Conservation (phyloP, 53 echinoderm and acorn worm species). For the Arbacia lixula region DNA sequence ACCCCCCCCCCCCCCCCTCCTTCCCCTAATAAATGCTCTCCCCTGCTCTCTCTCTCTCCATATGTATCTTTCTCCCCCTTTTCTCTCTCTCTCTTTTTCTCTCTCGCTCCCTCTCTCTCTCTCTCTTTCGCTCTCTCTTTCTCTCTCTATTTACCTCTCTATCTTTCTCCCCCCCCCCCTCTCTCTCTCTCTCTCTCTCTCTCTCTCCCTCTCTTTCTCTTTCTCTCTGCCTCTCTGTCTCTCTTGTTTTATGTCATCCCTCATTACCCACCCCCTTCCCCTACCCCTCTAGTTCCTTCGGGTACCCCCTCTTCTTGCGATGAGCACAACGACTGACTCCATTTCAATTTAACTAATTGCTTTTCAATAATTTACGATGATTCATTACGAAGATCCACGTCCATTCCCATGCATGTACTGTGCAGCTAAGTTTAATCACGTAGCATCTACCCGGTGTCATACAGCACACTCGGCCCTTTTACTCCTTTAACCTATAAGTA, state of each 20-base stretch:
- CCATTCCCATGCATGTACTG: too few relatives aligned
- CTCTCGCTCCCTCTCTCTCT: background rate
- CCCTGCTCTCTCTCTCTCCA: background rate
- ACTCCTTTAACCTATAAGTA: too few relatives aligned
- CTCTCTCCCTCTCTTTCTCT: background rate
- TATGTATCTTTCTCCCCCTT: background rate
- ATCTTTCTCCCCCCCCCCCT: background rate
- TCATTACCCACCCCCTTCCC: background rate
- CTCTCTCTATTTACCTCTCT: background rate
- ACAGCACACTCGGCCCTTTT: too few relatives aligned
- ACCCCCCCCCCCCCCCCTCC: too few relatives aligned
- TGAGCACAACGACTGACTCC: too few relatives aligned
- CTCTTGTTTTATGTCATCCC: background rate
- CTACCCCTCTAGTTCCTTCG: background rate
- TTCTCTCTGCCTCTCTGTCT: background rate
- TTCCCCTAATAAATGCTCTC: background rate
- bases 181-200: background rate
- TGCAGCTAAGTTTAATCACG: too few relatives aligned
- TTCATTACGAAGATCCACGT: background rate
- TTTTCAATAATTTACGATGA: conserved; percentile 41
- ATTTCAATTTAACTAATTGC: conserved; percentile 51
- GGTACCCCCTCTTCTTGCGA: background rate
- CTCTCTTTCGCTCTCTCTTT: background rate
- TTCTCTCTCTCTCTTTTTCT: background rate
- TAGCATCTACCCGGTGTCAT: too few relatives aligned